phyloP scores from a whole-genome alignment of 1,140 invertebrate genomes.

The Saxidomus purpurata region DNA sequence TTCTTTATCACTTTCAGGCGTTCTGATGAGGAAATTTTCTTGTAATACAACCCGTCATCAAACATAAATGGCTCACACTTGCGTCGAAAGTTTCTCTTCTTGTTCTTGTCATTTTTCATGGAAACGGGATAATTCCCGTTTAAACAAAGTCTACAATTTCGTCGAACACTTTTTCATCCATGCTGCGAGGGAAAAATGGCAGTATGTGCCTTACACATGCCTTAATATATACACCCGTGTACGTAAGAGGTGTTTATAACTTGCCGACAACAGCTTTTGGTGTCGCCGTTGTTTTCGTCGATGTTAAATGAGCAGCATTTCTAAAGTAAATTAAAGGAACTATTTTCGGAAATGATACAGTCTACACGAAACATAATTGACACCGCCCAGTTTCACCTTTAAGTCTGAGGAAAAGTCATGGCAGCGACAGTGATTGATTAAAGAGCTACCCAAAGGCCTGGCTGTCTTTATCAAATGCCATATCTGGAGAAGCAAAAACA shows the following conservation, averaged over 20 bases:
- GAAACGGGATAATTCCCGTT: conserved; percentile 20
- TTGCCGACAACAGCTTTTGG: conserved; percentile 3
- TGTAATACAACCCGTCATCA: conserved; percentile 33
- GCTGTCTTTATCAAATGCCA: too few relatives aligned
- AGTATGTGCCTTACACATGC: background rate
- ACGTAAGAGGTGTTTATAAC: conserved; percentile 27
- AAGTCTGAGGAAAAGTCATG: background rate
- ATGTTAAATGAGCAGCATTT: conserved; percentile 9
- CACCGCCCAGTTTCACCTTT: background rate
- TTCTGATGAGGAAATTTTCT: conserved; percentile 30
- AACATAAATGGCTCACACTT: conserved; percentile 11
- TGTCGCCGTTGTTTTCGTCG: conserved; percentile 17
- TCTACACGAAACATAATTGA: conserved; percentile 7
- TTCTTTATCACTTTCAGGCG: conserved; percentile 34
- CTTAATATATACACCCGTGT: conserved; percentile 18
- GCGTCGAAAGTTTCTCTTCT: too few relatives aligned
- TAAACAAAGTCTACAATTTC: conserved; percentile 24
- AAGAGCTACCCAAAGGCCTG: conserved; percentile 30
- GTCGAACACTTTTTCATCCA: background rate
- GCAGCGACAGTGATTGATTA: background rate
- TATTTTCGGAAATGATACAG: conserved; percentile 33
- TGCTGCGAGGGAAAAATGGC: background rate
- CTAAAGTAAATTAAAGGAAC: conserved; percentile 29
- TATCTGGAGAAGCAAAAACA: too few relatives aligned
- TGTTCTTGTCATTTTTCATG: conserved; percentile 6